These are phyloP conservation scores for Lasioglossum calceatum DNA, from an alignment of 2,888 invertebrate species.

Conservation along the genomic window DNA sequence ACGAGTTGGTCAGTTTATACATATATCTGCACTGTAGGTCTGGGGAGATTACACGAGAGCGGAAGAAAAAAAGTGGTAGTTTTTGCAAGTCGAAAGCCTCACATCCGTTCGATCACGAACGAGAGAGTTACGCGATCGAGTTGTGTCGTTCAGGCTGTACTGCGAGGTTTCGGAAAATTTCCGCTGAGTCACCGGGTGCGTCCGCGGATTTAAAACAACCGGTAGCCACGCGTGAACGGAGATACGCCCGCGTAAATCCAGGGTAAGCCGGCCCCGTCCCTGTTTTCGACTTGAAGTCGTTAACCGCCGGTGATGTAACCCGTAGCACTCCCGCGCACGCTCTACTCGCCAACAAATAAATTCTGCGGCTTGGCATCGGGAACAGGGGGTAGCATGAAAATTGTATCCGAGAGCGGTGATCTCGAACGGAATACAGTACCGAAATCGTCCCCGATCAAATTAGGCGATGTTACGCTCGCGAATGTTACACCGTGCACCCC, in stretches of 20 bases:
- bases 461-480: slow-evolving; percentile 4
- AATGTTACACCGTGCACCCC: background rate
- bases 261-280: background rate
- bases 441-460: slow-evolving; percentile 12
- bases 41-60: no score
- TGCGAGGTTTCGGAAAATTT: slow-evolving; percentile 38
- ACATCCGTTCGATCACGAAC: no score
- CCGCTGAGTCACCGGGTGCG: slow-evolving; percentile 60
- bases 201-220: slow-evolving; percentile 20
- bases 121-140: no score
- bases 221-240: slow-evolving; percentile 19
- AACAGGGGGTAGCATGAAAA: background rate
- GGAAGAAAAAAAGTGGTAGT: no score
- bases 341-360: slow-evolving; percentile 4
- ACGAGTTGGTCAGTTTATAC: no score
- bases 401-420: background rate
- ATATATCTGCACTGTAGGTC: no score
- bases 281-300: slow-evolving; percentile 31
- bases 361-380: slow-evolving; percentile 17
- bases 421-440: background rate
- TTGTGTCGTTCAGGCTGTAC: no score
- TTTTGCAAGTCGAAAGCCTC: no score
- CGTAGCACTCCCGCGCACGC: background rate
- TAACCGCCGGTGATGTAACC: slow-evolving; percentile 26
- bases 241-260: slow-evolving; percentile 39